Evolutionary conservation across 2,113 vertebrate species (phyloP).

Genomic region (Copsychus sechellarum): DNA sequence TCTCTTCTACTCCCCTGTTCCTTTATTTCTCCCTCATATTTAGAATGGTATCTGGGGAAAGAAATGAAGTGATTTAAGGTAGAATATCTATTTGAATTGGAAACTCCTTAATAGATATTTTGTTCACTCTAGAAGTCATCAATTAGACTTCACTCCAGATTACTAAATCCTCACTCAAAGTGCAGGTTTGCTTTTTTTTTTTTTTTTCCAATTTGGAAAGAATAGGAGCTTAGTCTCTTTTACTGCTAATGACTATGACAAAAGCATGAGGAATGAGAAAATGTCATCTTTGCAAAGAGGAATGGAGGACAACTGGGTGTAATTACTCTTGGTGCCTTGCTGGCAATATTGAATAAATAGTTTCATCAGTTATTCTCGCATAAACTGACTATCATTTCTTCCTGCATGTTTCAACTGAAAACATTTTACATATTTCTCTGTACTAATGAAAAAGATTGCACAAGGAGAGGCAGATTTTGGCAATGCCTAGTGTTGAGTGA

Average conservation of each 20-base stretch:
- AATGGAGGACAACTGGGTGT: conserved; percentile 45
- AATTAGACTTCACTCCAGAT: neutral
- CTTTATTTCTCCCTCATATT: neutral
- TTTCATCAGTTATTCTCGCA: conserved; percentile 39
- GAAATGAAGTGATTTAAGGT: neutral
- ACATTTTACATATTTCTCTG: conserved; percentile 10
- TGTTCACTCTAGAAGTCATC: neutral
- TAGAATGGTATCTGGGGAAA: neutral
- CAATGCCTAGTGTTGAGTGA: conserved; percentile 23
- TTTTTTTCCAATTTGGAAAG: neutral
- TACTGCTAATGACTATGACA: neutral
- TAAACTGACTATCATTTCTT: conserved; percentile 22
- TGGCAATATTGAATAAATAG: conserved; percentile 38
- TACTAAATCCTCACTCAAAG: neutral
- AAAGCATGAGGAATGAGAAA: conserved; percentile 34
- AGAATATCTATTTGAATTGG: neutral
- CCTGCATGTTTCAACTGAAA: conserved; percentile 34
- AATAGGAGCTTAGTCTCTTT: neutral
- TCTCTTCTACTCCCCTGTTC: neutral
- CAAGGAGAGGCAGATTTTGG: conserved; percentile 41
- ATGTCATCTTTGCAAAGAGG: conserved; percentile 5
- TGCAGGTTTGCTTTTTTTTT: neutral
- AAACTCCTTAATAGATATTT: neutral
- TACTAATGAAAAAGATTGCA: conserved; percentile 29
- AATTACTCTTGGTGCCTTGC: conserved; percentile 36